Conservation (phyloP, 2,888 invertebrate genomes). For the Argyra leucocephala region DNA sequence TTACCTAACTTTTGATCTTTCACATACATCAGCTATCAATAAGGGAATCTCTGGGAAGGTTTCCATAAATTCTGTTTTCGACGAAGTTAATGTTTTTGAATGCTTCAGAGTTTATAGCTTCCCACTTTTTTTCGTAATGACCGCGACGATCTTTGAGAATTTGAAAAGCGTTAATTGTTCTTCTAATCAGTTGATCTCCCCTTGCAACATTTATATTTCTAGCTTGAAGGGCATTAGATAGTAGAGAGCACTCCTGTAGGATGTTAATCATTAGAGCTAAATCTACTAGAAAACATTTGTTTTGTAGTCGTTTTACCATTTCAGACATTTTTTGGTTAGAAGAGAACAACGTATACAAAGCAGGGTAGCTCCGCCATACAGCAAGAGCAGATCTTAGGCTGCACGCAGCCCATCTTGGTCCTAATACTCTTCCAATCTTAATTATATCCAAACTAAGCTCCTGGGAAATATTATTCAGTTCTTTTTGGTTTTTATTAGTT, state of each 20-base stretch:
- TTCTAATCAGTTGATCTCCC: constrained; percentile 7
- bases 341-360: constrained; percentile 1
- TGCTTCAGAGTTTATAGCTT: constrained; percentile 5
- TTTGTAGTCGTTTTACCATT: constrained; percentile 8
- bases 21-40: too few species aligned
- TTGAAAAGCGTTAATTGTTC: constrained; percentile 8
- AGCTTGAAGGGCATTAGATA: constrained; percentile 8
- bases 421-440: constrained; percentile 10
- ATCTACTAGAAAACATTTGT: constrained; percentile 7
- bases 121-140: constrained; percentile 2
- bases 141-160: constrained; percentile 7
- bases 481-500: too few species aligned
- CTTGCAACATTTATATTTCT: constrained; percentile 8
- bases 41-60: constrained; percentile 7
- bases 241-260: constrained; percentile 8
- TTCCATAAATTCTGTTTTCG: constrained; percentile 8
- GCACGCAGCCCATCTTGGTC: constrained; percentile 8
- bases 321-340: constrained; percentile 7
- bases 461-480: too few species aligned
- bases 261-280: constrained; percentile 8
- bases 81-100: background rate
- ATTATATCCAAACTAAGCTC: background rate
- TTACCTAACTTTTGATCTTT: too few species aligned
- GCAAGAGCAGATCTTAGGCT: background rate
- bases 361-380: constrained; percentile 3